A percentile compares a stretch with the other conserved stretches of the same genome.
Evolutionary conservation across 2,888 invertebrate species (phyloP).

Genomic region (Hirtodrosophila confusa): DNA sequence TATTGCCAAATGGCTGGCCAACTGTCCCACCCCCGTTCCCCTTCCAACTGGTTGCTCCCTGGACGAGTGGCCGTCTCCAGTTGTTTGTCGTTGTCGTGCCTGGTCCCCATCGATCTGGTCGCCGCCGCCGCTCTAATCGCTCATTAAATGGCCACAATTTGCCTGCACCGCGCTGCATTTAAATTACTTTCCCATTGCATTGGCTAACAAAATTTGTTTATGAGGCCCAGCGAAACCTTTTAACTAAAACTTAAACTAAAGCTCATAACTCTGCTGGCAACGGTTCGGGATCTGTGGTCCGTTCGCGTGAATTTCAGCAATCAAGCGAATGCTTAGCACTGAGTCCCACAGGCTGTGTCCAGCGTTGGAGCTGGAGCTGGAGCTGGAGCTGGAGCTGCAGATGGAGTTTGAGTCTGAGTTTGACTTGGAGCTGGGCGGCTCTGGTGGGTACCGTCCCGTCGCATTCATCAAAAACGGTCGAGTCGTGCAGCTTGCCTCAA

Average conservation of each 20-base stretch:
- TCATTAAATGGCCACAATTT: conserved; percentile 76
- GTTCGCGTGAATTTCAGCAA: conserved; percentile 74
- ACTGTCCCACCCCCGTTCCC: background rate
- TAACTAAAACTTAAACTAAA: conserved; percentile 75
- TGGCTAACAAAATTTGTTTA: conserved; percentile 67
- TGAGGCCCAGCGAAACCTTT: conserved; percentile 72
- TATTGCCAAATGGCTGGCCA: conserved; percentile 52
- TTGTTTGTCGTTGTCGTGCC: conserved; percentile 59
- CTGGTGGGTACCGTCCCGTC: conserved; percentile 37
- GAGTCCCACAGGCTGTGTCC: conserved; percentile 46
- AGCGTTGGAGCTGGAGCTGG: background rate
- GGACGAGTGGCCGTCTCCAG: background rate
- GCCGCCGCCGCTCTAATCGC: conserved; percentile 65
- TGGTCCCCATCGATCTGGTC: conserved; percentile 59
- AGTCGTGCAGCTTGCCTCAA: conserved; percentile 66
- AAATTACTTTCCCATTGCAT: conserved; percentile 75
- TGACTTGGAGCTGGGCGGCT: conserved; percentile 16
- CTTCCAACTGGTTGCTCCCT: background rate
- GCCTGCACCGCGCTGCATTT: conserved; percentile 71
- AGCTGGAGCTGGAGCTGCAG: conserved; percentile 11
- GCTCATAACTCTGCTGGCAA: conserved; percentile 67
- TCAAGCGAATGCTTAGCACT: conserved; percentile 51
- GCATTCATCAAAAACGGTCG: conserved; percentile 75
- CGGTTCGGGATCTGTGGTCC: conserved; percentile 17
- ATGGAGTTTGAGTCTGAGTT: background rate